Conservation (phyloP, 2,113 vertebrate species). For the Odobenus rosmarus region DNA sequence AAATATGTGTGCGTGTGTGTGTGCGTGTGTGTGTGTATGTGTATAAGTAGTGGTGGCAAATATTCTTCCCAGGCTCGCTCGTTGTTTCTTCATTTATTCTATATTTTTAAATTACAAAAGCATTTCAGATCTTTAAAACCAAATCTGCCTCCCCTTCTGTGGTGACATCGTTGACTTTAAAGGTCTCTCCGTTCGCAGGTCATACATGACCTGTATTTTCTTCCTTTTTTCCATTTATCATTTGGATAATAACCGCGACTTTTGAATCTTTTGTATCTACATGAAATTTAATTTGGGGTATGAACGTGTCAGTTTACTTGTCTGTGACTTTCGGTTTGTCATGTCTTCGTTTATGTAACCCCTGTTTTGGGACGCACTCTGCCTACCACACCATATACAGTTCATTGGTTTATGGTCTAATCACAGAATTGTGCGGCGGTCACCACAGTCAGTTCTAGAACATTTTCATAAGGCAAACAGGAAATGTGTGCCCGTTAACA, state of each 20-base stretch:
- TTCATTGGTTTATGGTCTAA: neutral
- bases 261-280: neutral
- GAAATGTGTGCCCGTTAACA: fast-evolving
- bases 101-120: neutral
- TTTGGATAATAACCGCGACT: neutral
- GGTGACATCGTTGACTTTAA: neutral
- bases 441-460: neutral
- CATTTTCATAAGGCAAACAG: neutral
- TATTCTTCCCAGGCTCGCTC: neutral
- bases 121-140: neutral
- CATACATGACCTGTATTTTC: neutral
- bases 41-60: neutral
- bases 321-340: neutral
- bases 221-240: neutral
- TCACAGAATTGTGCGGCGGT: neutral
- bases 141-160: neutral
- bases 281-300: neutral
- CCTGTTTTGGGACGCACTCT: neutral
- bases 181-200: neutral
- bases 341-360: neutral
- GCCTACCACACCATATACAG: neutral
- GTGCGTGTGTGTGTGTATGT: neutral
- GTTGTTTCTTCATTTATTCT: neutral
- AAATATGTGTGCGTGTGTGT: neutral
- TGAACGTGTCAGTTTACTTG: neutral